phyloP scores from a whole-genome alignment of 2,113 vertebrate genomes.

The Istiophorus platypterus region DNA sequence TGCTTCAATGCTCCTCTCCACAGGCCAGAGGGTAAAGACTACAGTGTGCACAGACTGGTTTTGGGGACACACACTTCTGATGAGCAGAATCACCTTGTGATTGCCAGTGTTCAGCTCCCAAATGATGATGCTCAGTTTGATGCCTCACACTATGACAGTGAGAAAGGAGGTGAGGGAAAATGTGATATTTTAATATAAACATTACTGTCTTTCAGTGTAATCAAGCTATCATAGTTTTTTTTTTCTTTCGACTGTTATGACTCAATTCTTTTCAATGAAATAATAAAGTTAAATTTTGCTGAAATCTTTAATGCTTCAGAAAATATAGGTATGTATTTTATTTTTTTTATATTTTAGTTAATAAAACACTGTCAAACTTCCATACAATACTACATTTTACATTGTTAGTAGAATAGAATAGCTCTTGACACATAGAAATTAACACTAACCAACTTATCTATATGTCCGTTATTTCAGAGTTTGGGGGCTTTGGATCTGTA shows the following conservation, averaged over 20 bases:
- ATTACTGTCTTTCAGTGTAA: not conserved
- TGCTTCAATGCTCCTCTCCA: not conserved
- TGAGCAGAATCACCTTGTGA: slow-evolving; percentile 97
- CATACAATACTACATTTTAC: not conserved
- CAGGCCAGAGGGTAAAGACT: slow-evolving; percentile 98
- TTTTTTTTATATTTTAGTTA: slow-evolving; percentile 2
- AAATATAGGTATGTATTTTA: slow-evolving; percentile 29
- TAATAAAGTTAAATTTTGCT: slow-evolving; percentile 18
- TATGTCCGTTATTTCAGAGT: slow-evolving; percentile 84
- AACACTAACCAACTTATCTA: not conserved
- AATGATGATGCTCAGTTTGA: slow-evolving; percentile 99
- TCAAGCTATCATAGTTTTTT: not conserved
- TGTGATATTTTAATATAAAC: not conserved
- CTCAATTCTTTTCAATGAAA: slow-evolving; percentile 25
- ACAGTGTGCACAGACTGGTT: slow-evolving; percentile 96
- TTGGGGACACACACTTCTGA: slow-evolving; percentile 98
- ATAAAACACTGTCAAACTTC: not conserved
- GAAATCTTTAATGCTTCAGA: slow-evolving; percentile 49
- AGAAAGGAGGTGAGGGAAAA: slow-evolving; percentile 92
- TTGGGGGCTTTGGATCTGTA: slow-evolving; percentile 98
- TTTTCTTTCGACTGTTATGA: slow-evolving; percentile 3
- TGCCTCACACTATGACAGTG: slow-evolving; percentile 97
- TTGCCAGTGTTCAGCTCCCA: slow-evolving; percentile 96
- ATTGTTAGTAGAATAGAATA: not conserved
- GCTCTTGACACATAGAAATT: not conserved